Base-by-base conservation (phyloP, 2,888 invertebrate species). In the Andrena trimmerana region DNA sequence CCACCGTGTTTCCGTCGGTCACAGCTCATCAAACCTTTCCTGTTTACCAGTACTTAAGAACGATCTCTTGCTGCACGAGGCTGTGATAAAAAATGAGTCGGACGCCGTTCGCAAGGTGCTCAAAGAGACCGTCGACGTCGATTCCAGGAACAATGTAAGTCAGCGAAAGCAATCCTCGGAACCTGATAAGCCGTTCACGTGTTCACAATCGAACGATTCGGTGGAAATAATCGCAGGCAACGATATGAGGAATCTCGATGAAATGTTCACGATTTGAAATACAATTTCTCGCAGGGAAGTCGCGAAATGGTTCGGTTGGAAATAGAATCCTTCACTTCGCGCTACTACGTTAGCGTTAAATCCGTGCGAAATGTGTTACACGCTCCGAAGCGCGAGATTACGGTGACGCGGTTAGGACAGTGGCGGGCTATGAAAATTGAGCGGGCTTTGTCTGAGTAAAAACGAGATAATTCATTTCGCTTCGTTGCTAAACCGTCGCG, bases 131-230 rank as follows among this genome's bases (percentile, higher is more conserved):
- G 95, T 96, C 33, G 96, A 97, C 91, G 96, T 97, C 90, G 96
- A 97, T 92, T 96, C 96, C 79, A 95, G 97, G 89, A 97, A 97
- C 91, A 97, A 97, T 92, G 97, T 97, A 89, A 95, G 96, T 95
- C 5, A 13, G 0, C 0, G 27, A 63, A 31, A 60, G 7, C 8
- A n/a, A 6, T 48, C 24, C n/a, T n/a, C 1, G 0, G 0, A 4
- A 2, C 3, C 20, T 10, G 20, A 78, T 78, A 63, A 78, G 36
- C 16, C 2, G 13, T 62, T 24, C 10, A 24, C 2, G 3, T 16
- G n/a, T 24, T 2, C 27, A 27, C 20, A 16, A n/a, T 16, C 2
- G 54, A 54, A 13, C 16, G 24, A 48, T 8, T 31, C 16, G 10
- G 5, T 6, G 24, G 31, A 50, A 62, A 29, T 8, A 62, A n/a